Percentiles rank a stretch among this genome's conserved stretches.
Evolutionary conservation across 2,888 invertebrate species (phyloP).

Genomic region (Schizotus pectinicornis): DNA sequence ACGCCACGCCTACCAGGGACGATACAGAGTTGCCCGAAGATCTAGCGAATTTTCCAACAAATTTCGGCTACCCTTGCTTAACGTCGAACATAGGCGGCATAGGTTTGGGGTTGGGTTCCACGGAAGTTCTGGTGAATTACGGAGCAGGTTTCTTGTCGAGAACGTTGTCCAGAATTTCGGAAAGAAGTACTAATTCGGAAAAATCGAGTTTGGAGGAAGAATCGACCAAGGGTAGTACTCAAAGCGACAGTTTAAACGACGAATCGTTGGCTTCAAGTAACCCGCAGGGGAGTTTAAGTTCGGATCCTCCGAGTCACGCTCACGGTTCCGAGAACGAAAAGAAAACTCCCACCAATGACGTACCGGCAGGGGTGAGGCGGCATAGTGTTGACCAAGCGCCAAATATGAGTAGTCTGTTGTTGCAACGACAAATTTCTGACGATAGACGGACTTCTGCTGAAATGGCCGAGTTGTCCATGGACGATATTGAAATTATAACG

Average conservation of each 20-base stretch:
- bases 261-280: conserved; percentile 84
- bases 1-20: conserved; percentile 64
- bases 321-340: conserved; percentile 63
- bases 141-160: conserved; percentile 72
- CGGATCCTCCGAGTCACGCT: conserved; percentile 80
- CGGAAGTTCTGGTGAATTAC: conserved; percentile 68
- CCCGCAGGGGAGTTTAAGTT: conserved; percentile 84
- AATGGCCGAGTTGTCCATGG: conserved; percentile 84
- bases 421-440: conserved; percentile 71
- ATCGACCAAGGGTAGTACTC: conserved; percentile 83
- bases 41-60: conserved; percentile 75
- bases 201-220: conserved; percentile 87
- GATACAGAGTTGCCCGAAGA: conserved; percentile 78
- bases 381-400: conserved; percentile 47
- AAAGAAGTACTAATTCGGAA: conserved; percentile 86
- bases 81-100: conserved; percentile 62
- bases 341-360: conserved; percentile 48
- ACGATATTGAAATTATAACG: conserved; percentile 61
- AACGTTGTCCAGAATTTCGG: conserved; percentile 85
- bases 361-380: conserved; percentile 35
- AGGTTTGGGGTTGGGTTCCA: conserved; percentile 64
- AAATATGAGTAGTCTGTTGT: conserved; percentile 48
- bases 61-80: conserved; percentile 73
- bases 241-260: conserved; percentile 84
- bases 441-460: conserved; percentile 84